Percentiles rank a stretch among this genome's conserved stretches.
These are phyloP conservation scores for Sycophila sp. DNA, from an alignment of 1,140 invertebrate species.

Conservation along the genomic window DNA sequence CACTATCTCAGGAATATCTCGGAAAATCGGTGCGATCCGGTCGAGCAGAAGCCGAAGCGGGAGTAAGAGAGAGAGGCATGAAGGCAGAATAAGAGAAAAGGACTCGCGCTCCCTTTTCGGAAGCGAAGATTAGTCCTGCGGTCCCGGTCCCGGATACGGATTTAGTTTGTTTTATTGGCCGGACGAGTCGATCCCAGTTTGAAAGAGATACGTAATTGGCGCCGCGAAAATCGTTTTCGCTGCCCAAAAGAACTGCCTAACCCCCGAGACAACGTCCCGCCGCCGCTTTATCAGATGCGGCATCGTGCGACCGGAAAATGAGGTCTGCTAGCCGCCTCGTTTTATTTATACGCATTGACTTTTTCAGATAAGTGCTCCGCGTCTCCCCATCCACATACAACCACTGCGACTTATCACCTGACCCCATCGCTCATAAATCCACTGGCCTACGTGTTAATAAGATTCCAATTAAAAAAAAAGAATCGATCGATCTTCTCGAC, in stretches of 20 bases:
- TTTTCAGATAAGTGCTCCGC: background rate
- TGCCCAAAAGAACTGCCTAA: background rate
- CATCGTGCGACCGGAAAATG: constrained; percentile 25
- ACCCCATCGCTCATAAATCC: no score
- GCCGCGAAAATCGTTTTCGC: constrained; percentile 47
- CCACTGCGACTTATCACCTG: no score
- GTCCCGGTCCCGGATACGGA: constrained; percentile 51
- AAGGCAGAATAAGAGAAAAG: background rate
- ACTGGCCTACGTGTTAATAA: no score
- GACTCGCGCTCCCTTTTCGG: background rate
- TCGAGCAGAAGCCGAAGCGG: background rate
- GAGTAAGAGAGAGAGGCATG: constrained; percentile 8
- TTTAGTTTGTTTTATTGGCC: constrained; percentile 60
- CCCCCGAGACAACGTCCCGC: background rate
- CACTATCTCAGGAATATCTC: constrained; percentile 59
- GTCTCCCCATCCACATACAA: no score
- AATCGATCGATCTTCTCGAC: no score
- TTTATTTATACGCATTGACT: background rate
- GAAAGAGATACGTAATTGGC: constrained; percentile 57
- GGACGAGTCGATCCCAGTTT: constrained; percentile 44
- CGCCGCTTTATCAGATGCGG: constrained; percentile 3
- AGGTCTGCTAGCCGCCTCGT: background rate
- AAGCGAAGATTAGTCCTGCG: constrained; percentile 55
- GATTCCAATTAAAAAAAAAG: no score
- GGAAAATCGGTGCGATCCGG: constrained; percentile 41